These are phyloP conservation scores for Hemibagrus wyckioides DNA, from an alignment of 2,113 vertebrate species.

Conservation along the genomic window DNA sequence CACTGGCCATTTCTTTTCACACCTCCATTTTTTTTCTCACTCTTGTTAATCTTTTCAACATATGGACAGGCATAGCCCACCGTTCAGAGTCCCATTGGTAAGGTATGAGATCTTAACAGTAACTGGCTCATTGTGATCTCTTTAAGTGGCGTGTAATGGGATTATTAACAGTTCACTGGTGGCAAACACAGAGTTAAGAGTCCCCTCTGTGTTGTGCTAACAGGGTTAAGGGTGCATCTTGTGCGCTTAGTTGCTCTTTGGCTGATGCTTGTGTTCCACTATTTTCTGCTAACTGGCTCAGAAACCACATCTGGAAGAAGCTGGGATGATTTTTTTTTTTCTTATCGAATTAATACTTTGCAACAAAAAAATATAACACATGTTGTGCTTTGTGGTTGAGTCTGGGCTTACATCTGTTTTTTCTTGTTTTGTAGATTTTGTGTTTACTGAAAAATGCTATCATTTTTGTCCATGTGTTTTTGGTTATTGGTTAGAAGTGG, in stretches of 20 bases:
- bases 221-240: constrained; percentile 36
- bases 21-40: constrained; percentile 72
- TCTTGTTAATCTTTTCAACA: constrained; percentile 71
- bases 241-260: constrained; percentile 21
- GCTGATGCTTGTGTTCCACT: constrained; percentile 19
- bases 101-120: constrained; percentile 14
- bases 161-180: constrained; percentile 51
- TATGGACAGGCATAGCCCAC: constrained; percentile 75
- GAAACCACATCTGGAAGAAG: constrained; percentile 13
- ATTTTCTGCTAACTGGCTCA: constrained; percentile 10
- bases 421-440: background rate
- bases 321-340: background rate
- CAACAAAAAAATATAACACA: constrained; percentile 15
- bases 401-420: background rate
- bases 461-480: background rate
- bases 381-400: background rate
- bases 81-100: constrained; percentile 24
- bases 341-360: constrained; percentile 7
- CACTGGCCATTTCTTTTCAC: constrained; percentile 83
- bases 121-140: constrained; percentile 36
- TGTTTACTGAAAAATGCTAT: constrained; percentile 1
- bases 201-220: constrained; percentile 47
- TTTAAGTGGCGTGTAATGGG: constrained; percentile 49
- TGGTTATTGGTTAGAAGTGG: constrained; percentile 3
- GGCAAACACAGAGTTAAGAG: constrained; percentile 46